phyloP scores from a whole-genome alignment of 2,797 vertebrate genomes.

The Oceanodroma leucorhoa region DNA sequence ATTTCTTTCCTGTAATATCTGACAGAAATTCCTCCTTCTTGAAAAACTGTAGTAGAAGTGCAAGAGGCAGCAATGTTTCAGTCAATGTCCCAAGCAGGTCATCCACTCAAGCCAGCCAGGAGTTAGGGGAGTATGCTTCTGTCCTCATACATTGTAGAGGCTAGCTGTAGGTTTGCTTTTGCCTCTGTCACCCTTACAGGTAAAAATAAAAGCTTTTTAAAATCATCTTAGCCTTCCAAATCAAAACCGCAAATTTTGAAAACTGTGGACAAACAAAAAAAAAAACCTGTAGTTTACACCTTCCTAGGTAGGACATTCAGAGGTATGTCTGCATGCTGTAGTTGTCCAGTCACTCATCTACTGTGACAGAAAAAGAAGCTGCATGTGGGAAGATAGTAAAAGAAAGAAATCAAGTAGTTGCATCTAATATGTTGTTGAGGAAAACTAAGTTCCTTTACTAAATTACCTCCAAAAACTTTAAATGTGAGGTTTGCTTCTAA shows the following conservation, averaged over 20 bases:
- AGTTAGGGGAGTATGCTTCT: not conserved
- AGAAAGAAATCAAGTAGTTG: not conserved
- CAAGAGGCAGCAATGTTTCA: not conserved
- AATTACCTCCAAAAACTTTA: not conserved
- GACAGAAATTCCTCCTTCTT: not conserved
- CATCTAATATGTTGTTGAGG: not conserved
- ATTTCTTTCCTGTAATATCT: not conserved
- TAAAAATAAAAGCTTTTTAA: not conserved
- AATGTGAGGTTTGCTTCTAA: not conserved
- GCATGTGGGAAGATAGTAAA: not conserved
- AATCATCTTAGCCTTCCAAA: not conserved
- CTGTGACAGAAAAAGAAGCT: not conserved
- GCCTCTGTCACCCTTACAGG: not conserved
- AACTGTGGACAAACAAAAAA: not conserved
- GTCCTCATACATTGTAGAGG: not conserved
- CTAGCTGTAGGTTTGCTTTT: not conserved
- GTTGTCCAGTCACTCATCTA: not conserved
- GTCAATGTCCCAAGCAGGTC: not conserved
- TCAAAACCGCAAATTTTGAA: not conserved
- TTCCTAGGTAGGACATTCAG: not conserved
- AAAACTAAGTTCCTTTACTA: not conserved
- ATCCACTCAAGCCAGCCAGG: not conserved
- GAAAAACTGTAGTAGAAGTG: not conserved
- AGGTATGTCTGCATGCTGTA: not conserved
- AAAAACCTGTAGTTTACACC: rapidly evolving